Percentiles rank a stretch among this genome's conserved stretches.
Conservation (phyloP, 2,888 invertebrate species). For the Drosophila falleni region DNA sequence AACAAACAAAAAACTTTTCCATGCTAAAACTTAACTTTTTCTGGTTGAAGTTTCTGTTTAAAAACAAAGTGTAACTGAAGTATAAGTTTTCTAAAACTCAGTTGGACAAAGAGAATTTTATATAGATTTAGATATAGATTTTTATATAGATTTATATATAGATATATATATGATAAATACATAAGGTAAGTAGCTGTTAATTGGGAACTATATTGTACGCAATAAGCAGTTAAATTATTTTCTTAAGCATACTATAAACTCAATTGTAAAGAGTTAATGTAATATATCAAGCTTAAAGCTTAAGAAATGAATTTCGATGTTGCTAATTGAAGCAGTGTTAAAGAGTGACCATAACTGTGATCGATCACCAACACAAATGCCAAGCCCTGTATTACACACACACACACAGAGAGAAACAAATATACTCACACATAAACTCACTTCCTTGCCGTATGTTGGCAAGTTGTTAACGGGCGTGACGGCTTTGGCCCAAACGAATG, state of each 20-base stretch:
- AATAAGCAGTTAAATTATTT: not conserved
- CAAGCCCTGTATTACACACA: conserved; percentile 6
- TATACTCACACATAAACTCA: conserved; percentile 4
- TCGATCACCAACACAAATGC: conserved; percentile 13
- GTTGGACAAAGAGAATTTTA: no score
- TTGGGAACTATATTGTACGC: not conserved
- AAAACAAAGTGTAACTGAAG: no score
- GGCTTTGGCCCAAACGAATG: conserved; percentile 12
- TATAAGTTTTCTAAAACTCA: no score
- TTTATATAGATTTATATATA: no score
- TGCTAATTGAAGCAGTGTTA: conserved; percentile 15
- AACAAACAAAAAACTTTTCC: no score
- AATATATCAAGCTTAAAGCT: conserved; percentile 11
- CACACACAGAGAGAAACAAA: conserved; percentile 1
- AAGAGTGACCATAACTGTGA: conserved; percentile 15
- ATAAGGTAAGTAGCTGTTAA: no score
- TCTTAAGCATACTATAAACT: not conserved
- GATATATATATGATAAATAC: no score
- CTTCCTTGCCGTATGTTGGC: conserved; percentile 30
- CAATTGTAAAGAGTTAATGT: conserved; percentile 1
- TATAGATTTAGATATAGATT: no score
- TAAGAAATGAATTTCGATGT: not conserved
- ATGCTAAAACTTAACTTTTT: no score
- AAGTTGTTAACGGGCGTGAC: conserved; percentile 26
- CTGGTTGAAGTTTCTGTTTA: no score